phyloP scores from a whole-genome alignment of 2,797 vertebrate genomes.

The Xerus rutilus region DNA sequence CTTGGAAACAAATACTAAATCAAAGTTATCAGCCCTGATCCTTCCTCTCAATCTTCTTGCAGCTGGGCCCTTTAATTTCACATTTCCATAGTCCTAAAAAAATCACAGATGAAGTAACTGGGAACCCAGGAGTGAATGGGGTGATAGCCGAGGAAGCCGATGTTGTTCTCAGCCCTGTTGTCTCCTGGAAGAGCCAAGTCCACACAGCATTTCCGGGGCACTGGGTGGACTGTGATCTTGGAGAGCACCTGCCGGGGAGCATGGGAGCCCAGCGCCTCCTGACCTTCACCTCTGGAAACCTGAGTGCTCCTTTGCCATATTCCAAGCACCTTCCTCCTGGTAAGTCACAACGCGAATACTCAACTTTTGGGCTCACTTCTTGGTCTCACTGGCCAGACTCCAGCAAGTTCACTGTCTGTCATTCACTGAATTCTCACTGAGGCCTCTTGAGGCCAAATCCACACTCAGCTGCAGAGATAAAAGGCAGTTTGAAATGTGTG shows the following conservation, averaged over 20 bases:
- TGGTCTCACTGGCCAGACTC: neutral
- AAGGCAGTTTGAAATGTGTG: neutral
- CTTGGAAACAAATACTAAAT: constrained; percentile 37
- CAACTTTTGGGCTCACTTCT: neutral
- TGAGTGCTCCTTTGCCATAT: neutral
- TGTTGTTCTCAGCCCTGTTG: neutral
- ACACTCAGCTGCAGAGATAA: neutral
- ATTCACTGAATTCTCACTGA: neutral
- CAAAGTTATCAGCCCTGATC: neutral
- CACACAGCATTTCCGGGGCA: neutral
- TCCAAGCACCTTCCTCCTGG: neutral
- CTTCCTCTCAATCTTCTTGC: neutral
- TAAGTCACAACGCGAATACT: neutral
- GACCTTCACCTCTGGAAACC: neutral
- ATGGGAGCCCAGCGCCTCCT: neutral
- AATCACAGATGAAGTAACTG: neutral
- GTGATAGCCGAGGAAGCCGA: neutral
- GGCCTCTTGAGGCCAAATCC: neutral
- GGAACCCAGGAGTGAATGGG: neutral
- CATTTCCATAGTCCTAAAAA: constrained; percentile 51
- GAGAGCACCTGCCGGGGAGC: neutral
- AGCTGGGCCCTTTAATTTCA: neutral
- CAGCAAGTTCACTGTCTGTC: neutral
- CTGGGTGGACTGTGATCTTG: neutral
- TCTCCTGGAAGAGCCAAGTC: neutral